These are phyloP conservation scores for Pristiophorus japonicus DNA, from an alignment of 2,113 vertebrate species.

Conservation along the genomic window DNA sequence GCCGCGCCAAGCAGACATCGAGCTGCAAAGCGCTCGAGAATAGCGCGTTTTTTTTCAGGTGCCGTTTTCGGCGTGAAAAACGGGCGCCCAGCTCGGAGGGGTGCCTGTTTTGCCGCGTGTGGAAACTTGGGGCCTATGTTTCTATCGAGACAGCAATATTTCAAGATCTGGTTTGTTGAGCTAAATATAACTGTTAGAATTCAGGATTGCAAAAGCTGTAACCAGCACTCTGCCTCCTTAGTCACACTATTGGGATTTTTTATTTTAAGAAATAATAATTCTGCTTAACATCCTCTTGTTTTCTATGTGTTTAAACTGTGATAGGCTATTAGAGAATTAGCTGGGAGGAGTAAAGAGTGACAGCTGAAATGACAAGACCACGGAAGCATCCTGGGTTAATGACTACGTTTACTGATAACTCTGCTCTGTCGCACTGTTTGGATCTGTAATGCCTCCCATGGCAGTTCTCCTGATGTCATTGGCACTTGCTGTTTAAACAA, in stretches of 20 bases:
- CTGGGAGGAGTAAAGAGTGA: background rate
- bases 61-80: no score
- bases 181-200: slow-evolving; percentile 25
- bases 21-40: no score
- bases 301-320: background rate
- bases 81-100: no score
- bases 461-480: background rate
- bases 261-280: background rate
- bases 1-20: no score
- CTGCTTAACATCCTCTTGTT: background rate
- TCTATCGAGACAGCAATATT: background rate
- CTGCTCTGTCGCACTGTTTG: background rate
- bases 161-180: slow-evolving; percentile 24
- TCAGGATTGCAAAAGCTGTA: background rate
- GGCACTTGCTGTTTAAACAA: background rate
- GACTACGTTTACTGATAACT: slow-evolving; percentile 25
- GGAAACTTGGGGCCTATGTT: no score
- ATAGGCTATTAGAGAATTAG: background rate
- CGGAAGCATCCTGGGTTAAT: slow-evolving; percentile 28
- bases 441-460: background rate
- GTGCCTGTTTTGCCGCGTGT: no score
- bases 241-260: background rate
- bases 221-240: background rate
- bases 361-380: slow-evolving; percentile 26
- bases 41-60: no score